Percentiles rank a stretch among this genome's conserved stretches.
Evolutionary conservation across 1,140 invertebrate species (phyloP).

Genomic region (Drosophila mauritiana): DNA sequence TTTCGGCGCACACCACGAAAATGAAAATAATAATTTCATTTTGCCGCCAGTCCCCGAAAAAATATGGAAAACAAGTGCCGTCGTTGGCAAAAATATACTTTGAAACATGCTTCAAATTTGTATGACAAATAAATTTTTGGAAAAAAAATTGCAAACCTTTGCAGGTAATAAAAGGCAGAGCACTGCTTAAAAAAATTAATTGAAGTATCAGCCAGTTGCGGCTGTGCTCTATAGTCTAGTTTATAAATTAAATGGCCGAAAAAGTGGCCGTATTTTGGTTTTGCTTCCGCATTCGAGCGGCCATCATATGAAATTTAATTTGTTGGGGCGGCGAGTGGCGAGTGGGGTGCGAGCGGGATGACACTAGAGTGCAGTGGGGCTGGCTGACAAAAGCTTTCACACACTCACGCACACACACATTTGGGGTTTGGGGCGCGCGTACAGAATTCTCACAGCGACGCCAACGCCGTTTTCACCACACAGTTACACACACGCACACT

Average conservation of each 20-base stretch:
- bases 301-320: slow-evolving; percentile 58
- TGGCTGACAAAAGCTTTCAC: slow-evolving; percentile 52
- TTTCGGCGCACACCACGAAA: slow-evolving; percentile 27
- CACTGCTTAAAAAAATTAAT: background rate
- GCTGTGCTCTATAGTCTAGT: background rate
- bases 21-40: slow-evolving; percentile 43
- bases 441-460: slow-evolving; percentile 40
- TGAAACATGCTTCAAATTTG: background rate
- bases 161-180: background rate
- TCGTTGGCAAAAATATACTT: background rate
- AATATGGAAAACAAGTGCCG: slow-evolving; percentile 23
- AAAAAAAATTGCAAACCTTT: background rate
- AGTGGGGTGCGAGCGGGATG: slow-evolving; percentile 22
- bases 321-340: slow-evolving; percentile 50
- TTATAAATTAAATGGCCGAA: slow-evolving; percentile 8
- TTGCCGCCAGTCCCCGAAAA: slow-evolving; percentile 39
- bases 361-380: slow-evolving; percentile 21
- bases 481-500: slow-evolving; percentile 21
- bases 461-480: slow-evolving; percentile 28
- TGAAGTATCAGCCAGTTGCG: background rate
- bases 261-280: slow-evolving; percentile 52
- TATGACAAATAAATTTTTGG: background rate
- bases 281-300: slow-evolving; percentile 66
- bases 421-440: slow-evolving; percentile 51
- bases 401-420: slow-evolving; percentile 32